Percentiles rank a stretch among this genome's conserved stretches.
Conservation (phyloP, 2,797 vertebrate species). For the Hippocampus kuda region DNA sequence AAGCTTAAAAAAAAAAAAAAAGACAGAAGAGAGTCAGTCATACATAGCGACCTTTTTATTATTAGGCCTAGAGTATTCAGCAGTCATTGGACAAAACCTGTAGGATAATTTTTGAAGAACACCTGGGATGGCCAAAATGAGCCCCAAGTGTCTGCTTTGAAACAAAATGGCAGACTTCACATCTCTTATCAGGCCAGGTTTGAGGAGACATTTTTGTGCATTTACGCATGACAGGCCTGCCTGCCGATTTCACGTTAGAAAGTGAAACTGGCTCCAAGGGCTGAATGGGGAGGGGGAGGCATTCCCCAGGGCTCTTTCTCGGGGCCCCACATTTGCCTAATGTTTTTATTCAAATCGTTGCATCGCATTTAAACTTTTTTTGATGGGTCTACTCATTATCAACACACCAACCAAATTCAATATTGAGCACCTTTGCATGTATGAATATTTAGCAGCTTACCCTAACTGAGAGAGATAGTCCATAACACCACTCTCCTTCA, state of each 20-base stretch:
- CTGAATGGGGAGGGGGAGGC: background rate
- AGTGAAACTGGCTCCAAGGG: background rate
- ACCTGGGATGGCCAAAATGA: background rate
- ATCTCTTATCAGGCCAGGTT: no score
- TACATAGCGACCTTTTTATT: background rate
- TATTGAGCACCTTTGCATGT: background rate
- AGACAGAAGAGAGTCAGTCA: background rate
- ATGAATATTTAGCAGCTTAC: constrained; percentile 49
- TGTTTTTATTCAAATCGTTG: no score
- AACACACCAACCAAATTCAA: background rate
- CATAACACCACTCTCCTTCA: constrained; percentile 92
- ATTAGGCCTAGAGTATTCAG: background rate
- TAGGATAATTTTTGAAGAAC: no score
- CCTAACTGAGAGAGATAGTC: constrained; percentile 82
- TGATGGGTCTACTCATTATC: no score
- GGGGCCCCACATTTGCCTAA: background rate
- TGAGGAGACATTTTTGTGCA: no score
- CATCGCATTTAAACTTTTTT: no score
- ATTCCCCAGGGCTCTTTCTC: background rate
- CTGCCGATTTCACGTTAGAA: background rate
- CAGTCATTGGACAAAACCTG: background rate
- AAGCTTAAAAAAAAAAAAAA: constrained; percentile 65
- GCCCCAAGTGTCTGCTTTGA: background rate
- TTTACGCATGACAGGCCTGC: background rate
- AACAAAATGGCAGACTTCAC: background rate